Base-by-base conservation (phyloP, 2,888 invertebrate genomes). In the Cordylochernes scorpioides region DNA sequence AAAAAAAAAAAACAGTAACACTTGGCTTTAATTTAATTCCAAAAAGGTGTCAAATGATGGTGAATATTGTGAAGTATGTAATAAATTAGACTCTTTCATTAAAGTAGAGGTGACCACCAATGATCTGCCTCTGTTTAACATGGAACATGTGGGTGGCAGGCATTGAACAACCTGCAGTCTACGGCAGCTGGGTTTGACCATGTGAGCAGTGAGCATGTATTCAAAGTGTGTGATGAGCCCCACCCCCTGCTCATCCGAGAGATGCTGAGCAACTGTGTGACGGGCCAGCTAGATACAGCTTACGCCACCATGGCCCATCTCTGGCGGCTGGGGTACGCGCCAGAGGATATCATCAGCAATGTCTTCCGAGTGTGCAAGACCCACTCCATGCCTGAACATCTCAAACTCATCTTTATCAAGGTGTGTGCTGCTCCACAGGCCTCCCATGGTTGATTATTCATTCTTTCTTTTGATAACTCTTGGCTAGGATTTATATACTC, bases 141-240 rank as follows among this genome's bases (percentile, higher is more conserved):
- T n/a, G n/a, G n/a, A n/a, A n/a, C n/a, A n/a, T n/a, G n/a, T 22
- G 5, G 12, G 5, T 22, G 12, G 12, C 9, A 58, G 55, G 94
- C 75, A 0, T 60, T 99, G 25, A 99, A 99, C 57, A 97, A 97
- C 60, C 57, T 97, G 30, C 94, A 97, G 55, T 80, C 84, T 1
- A 84, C 84, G 0, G 71, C 70, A 28, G 82, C 86, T 51, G 84
- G 82, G 6, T 91, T 84, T 55, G 72, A 70, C 2, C 68, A 71
- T 46, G 72, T 99, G n/a, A 77, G 70, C 41, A 68, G 75, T 28
- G 72, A 74, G 42, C 80, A 88, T 59, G 97, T 97, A 13, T 94
- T 91, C 52, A 88, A 86, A 61, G 88, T 94, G 7, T 99, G 97
- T 52, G 97, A 99, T 53, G 94, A 97, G 54, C 97, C 97, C 0